Conservation (phyloP, 2,113 vertebrate genomes). For the Gambusia affinis region DNA sequence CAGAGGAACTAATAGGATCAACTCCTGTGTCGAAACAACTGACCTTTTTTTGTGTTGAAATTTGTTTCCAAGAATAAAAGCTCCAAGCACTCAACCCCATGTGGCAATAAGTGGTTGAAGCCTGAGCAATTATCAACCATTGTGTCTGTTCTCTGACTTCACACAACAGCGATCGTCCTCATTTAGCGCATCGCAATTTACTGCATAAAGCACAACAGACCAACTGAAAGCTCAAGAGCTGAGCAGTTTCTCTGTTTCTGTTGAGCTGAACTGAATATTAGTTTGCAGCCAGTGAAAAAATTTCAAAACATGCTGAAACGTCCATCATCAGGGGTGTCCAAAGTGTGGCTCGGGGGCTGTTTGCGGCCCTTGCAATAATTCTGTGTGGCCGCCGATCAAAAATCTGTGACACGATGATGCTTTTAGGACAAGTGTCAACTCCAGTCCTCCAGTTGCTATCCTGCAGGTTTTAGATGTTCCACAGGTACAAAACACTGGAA, state of each 20-base stretch:
- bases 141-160: background rate
- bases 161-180: constrained; percentile 1
- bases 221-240: constrained; percentile 16
- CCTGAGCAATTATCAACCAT: constrained; percentile 11
- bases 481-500: no score
- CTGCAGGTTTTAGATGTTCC: no score
- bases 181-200: background rate
- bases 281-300: background rate
- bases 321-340: no score
- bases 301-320: no score
- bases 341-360: no score
- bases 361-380: no score
- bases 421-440: no score
- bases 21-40: background rate
- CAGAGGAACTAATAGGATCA: constrained; percentile 15
- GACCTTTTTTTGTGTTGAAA: constrained; percentile 27
- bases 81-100: constrained; percentile 5
- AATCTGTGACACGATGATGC: no score
- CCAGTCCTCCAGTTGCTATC: no score
- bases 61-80: constrained; percentile 53
- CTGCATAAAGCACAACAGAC: background rate
- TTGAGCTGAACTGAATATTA: constrained; percentile 16
- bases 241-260: background rate
- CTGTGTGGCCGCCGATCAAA: no score
- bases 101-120: constrained; percentile 5